These are phyloP conservation scores for Chromobotia macracanthus DNA, from an alignment of 2,797 vertebrate species.

Conservation along the genomic window DNA sequence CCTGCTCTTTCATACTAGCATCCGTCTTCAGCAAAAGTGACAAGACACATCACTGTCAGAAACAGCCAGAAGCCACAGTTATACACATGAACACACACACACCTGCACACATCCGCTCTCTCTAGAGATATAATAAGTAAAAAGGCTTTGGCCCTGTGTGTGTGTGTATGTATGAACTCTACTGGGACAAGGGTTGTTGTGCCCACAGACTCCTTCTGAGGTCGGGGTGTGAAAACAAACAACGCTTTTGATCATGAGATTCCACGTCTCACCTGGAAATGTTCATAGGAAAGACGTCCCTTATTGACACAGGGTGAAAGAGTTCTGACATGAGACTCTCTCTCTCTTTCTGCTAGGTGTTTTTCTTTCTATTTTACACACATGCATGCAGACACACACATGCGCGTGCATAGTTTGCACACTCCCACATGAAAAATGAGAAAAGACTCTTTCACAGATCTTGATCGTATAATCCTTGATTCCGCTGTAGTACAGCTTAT, in stretches of 20 bases:
- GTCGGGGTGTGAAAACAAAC: conserved; percentile 80
- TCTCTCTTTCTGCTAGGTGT: background rate
- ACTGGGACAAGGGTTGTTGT: conserved; percentile 77
- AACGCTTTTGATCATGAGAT: conserved; percentile 84
- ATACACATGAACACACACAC: conserved; percentile 50
- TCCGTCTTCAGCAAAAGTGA: conserved; percentile 84
- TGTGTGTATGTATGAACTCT: conserved; percentile 69
- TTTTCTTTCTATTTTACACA: conserved; percentile 33
- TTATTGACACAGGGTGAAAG: conserved; percentile 61
- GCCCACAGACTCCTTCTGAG: conserved; percentile 76
- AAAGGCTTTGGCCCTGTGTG: conserved; percentile 79
- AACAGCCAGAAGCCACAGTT: conserved; percentile 74
- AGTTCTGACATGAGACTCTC: conserved; percentile 50
- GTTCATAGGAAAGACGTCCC: conserved; percentile 74
- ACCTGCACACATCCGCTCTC: conserved; percentile 67
- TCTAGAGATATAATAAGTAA: conserved; percentile 88
- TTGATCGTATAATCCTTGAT: conserved; percentile 21
- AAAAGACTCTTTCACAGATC: background rate
- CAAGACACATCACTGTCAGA: conserved; percentile 86
- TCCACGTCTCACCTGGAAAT: conserved; percentile 69
- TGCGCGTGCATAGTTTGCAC: conserved; percentile 16
- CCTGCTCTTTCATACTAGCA: conserved; percentile 66
- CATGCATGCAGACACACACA: too few species aligned
- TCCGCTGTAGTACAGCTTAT: conserved; percentile 64
- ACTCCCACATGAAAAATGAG: conserved; percentile 8